phyloP scores from a whole-genome alignment of 2,888 invertebrate species.

The Horisme vitalbata region DNA sequence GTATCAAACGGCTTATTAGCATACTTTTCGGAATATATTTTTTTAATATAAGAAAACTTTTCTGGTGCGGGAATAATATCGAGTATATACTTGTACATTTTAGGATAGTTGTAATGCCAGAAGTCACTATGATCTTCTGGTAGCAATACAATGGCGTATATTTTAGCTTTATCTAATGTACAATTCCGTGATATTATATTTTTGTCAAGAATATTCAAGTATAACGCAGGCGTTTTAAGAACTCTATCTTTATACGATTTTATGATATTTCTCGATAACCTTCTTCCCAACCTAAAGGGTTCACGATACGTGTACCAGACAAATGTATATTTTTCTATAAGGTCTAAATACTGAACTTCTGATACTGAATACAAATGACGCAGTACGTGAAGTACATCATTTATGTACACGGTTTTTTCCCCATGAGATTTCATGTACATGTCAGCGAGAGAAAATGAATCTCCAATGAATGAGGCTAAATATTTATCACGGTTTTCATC shows the following conservation, averaged over 20 bases:
- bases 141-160: neutral
- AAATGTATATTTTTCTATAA: neutral
- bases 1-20: slow-evolving; percentile 41
- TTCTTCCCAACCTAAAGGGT: neutral
- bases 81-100: neutral
- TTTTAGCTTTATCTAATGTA: neutral
- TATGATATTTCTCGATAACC: neutral
- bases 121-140: neutral
- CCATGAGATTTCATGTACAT: slow-evolving; percentile 12
- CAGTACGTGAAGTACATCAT: slow-evolving; percentile 13
- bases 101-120: neutral
- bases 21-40: slow-evolving; percentile 39
- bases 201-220: neutral
- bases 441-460: slow-evolving; percentile 36
- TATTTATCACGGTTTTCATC: slow-evolving; percentile 15
- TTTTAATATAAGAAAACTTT: neutral
- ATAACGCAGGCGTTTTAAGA: neutral
- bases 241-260: neutral
- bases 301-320: neutral
- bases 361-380: slow-evolving; percentile 37
- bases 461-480: slow-evolving; percentile 41
- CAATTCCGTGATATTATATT: neutral
- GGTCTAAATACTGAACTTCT: slow-evolving; percentile 21
- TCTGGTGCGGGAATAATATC: neutral
- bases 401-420: neutral